These are phyloP conservation scores for rat (Rattus norvegicus) DNA, from an alignment of 2,113 vertebrate genomes.

Conservation along the genomic window DNA sequence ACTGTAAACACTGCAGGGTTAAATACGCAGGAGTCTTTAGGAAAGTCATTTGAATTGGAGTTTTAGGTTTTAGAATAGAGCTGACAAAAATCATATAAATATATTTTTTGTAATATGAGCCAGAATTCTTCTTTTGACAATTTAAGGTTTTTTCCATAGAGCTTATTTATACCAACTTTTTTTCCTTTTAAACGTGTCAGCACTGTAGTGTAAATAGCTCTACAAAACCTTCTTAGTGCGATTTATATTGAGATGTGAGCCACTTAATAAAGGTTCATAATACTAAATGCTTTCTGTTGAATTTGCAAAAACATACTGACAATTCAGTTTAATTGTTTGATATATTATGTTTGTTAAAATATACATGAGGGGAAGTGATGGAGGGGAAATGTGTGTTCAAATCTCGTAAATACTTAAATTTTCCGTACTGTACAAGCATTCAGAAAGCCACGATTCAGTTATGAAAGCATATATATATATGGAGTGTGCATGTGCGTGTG, in stretches of 20 bases:
- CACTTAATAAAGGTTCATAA: slow-evolving; percentile 97
- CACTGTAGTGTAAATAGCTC: slow-evolving; percentile 99
- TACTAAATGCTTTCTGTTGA: slow-evolving; percentile 88
- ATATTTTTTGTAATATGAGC: slow-evolving; percentile 93
- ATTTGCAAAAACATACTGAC: slow-evolving; percentile 80
- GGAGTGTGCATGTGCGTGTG: background rate
- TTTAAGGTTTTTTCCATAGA: slow-evolving; percentile 94
- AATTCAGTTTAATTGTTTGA: slow-evolving; percentile 84
- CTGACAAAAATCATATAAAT: slow-evolving; percentile 90
- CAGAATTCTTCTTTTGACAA: slow-evolving; percentile 93
- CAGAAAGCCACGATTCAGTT: slow-evolving; percentile 61
- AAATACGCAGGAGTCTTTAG: slow-evolving; percentile 89
- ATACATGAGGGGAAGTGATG: slow-evolving; percentile 63
- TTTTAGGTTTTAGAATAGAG: slow-evolving; percentile 94
- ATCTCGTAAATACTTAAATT: slow-evolving; percentile 78
- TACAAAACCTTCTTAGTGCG: slow-evolving; percentile 94
- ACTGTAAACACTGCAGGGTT: slow-evolving; percentile 93
- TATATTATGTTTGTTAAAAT: slow-evolving; percentile 76
- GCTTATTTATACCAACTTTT: slow-evolving; percentile 96
- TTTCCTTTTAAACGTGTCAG: slow-evolving; percentile 94
- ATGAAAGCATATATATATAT: slow-evolving; percentile 45
- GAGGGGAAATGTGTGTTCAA: slow-evolving; percentile 63
- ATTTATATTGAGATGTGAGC: slow-evolving; percentile 99
- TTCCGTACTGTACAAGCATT: slow-evolving; percentile 68
- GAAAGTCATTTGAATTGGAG: slow-evolving; percentile 91